Percentiles rank a stretch among this genome's conserved stretches.
phyloP scores from a whole-genome alignment of 2,113 vertebrate genomes.

The Gila orcuttii region DNA sequence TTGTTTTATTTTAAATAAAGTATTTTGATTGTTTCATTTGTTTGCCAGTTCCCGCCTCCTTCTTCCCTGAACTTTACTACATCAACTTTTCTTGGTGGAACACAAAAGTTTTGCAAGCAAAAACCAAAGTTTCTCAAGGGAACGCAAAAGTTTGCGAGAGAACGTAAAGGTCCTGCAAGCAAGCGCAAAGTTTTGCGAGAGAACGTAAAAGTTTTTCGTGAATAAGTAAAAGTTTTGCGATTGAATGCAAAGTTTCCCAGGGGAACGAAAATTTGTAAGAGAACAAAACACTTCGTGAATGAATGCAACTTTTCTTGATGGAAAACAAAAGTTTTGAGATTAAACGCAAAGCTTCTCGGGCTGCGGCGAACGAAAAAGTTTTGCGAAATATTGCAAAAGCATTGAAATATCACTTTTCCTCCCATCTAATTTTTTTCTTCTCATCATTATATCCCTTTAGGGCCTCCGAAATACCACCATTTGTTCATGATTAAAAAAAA shows the following conservation, averaged over 20 bases:
- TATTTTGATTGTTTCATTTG: no score
- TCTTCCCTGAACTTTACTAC: no score
- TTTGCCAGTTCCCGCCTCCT: no score
- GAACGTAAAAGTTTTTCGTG: not conserved
- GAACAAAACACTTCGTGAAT: not conserved
- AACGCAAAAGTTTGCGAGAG: not conserved
- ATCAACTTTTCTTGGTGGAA: not conserved
- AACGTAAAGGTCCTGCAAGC: no score
- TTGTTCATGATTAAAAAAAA: conserved; percentile 50
- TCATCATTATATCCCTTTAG: not conserved
- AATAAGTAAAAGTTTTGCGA: not conserved
- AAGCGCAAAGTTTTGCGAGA: not conserved
- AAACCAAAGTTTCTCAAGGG: no score
- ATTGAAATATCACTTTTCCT: not conserved
- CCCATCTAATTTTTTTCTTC: not conserved
- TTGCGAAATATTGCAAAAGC: not conserved
- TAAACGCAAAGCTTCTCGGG: no score
- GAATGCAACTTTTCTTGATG: not conserved
- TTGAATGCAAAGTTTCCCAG: not conserved
- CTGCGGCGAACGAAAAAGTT: not conserved
- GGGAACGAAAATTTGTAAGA: not conserved
- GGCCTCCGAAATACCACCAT: not conserved
- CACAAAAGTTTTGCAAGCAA: no score
- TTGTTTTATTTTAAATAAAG: no score
- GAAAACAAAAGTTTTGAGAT: not conserved